Evolutionary conservation across 2,797 vertebrate genomes (phyloP).

Genomic region (Loriculus beryllinus): DNA sequence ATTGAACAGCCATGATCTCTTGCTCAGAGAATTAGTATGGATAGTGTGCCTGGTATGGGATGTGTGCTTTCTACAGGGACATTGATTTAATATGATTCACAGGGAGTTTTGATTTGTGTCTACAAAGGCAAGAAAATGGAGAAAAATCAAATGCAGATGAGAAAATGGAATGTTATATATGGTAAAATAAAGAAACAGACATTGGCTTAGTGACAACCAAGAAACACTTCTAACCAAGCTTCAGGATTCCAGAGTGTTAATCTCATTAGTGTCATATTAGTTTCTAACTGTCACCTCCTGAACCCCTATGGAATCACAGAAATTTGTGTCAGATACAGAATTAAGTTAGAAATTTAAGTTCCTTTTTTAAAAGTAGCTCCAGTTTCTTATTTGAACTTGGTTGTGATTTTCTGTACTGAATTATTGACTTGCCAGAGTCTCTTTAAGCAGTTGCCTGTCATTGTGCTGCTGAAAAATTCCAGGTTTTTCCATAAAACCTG

Average conservation of each 20-base stretch:
- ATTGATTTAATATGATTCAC: neutral
- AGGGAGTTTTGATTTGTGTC: neutral
- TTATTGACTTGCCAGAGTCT: neutral
- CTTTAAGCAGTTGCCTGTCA: neutral
- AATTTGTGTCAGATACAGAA: neutral
- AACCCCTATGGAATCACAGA: neutral
- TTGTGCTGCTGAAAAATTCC: neutral
- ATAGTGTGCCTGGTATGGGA: neutral
- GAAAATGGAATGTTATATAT: constrained; percentile 27
- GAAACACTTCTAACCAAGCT: neutral
- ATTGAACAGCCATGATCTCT: neutral
- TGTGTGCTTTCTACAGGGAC: neutral
- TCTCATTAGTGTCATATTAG: constrained; percentile 13
- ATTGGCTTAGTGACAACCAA: neutral
- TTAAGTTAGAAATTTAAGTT: neutral
- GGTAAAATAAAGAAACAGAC: constrained; percentile 42
- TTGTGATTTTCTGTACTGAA: neutral
- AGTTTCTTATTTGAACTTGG: neutral
- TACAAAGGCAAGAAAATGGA: constrained; percentile 1
- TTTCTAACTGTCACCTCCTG: neutral
- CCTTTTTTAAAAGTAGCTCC: neutral
- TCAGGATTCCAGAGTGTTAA: constrained; percentile 32
- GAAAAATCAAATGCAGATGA: constrained; percentile 42
- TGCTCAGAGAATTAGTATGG: neutral
- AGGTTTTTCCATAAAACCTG: constrained; percentile 44